A percentile compares a stretch with the other conserved stretches of the same genome.
phyloP scores from a whole-genome alignment of 2,797 vertebrate species.

The Neomorphus geoffroyi region DNA sequence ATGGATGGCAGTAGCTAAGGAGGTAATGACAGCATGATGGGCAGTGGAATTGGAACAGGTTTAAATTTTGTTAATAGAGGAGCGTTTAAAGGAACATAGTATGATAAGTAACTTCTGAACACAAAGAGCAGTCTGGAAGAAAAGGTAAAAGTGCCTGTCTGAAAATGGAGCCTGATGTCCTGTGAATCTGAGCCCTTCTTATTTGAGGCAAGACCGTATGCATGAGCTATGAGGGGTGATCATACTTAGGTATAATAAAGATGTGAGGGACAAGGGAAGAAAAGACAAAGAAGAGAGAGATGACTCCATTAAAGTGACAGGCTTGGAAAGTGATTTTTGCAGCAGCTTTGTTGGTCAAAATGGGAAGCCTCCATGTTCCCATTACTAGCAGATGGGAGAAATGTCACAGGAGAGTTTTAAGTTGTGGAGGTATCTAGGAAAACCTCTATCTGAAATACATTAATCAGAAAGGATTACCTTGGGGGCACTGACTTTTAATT shows the following conservation, averaged over 20 bases:
- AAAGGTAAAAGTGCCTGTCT: neutral
- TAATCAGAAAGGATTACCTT: neutral
- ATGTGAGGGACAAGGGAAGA: neutral
- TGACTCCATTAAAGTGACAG: neutral
- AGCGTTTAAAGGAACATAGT: neutral
- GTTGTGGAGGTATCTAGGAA: neutral
- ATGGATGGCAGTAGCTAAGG: neutral
- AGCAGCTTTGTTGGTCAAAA: neutral
- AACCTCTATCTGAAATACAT: neutral
- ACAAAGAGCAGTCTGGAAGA: neutral
- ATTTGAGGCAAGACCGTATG: neutral
- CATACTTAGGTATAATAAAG: neutral
- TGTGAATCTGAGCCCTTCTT: neutral
- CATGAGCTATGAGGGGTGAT: neutral
- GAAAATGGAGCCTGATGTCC: neutral
- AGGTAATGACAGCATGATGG: neutral
- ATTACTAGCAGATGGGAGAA: neutral
- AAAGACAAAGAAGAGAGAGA: neutral
- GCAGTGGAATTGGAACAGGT: neutral
- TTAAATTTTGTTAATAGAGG: neutral
- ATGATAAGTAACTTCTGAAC: neutral
- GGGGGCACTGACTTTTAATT: neutral
- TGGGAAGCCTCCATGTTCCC: neutral
- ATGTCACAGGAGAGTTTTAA: neutral
- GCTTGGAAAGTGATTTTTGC: neutral